Evolutionary conservation across 2,113 vertebrate genomes (phyloP), one percentile per base, ranked within the genome.

Genomic region (Eudyptes chrysolophus): DNA sequence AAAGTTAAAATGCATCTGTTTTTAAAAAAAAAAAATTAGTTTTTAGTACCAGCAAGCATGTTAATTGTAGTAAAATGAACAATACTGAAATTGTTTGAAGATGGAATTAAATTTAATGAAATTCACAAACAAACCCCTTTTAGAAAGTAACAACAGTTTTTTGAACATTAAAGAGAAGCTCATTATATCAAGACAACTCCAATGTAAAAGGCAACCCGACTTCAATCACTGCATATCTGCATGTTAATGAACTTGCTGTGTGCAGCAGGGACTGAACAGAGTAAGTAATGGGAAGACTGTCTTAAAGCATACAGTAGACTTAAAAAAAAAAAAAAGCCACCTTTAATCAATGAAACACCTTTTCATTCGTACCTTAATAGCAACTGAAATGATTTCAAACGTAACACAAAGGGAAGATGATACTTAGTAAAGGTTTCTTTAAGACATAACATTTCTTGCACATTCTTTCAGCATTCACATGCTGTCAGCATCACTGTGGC

Each of bases 61-160:
- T 98, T 98, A 98, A 98, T 98, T 98, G 98, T 98, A 96, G 96
- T 98, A 98, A 98, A 98, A 97, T 92, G 96, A 98, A 98, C 98
- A 98, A 98, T 98, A 94, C 94, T 83, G 92, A 98, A 98, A 97
- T 98, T 98, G 98, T 98, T 98, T 98, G 98, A 98, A 98, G 98
- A 97, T 60, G 49, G 95, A 98, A 98, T 98, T 98, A 98, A 98
- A 98, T 98, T 98, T 98, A 98, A 98, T 98, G 98, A 98, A 98
- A 98, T 98, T 98, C 98, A 98, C 97, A 98, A 98, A 98, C 98
- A 98, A 98, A 96, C 93, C 92, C 88, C 97, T 98, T 98, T 98
- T 98, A 98, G 97, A 98, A 98, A 98, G 97, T 98, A 98, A 98
- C 98, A 98, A 98, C 98, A 98, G 98, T 97, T 98, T 98, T 98